A percentile compares a stretch with the other conserved stretches of the same genome.
Evolutionary conservation across 30 jellyfish, hydroid and myxozoan species (phyloP).

Genomic region (Mastigias papua): DNA sequence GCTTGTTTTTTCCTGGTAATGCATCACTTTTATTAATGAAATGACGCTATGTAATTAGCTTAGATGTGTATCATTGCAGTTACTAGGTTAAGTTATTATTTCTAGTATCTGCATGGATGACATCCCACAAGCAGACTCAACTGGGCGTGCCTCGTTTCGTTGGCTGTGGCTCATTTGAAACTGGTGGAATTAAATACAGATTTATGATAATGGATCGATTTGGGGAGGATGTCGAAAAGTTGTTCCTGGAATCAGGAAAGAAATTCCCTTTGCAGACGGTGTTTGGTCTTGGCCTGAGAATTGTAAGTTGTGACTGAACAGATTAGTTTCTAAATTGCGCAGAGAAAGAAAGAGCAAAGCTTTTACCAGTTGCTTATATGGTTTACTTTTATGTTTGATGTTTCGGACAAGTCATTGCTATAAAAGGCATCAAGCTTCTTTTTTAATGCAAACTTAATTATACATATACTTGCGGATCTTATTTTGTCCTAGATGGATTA

Average conservation of each 20-base stretch:
- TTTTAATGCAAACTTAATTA: too few relatives aligned
- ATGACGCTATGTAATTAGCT: too few relatives aligned
- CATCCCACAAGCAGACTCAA: constrained; percentile 56
- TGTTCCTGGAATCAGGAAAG: constrained; percentile 44
- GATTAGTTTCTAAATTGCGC: too few relatives aligned
- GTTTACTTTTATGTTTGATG: too few relatives aligned
- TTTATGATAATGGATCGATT: constrained; percentile 94
- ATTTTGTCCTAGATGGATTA: too few relatives aligned
- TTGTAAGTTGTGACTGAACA: constrained; percentile 59
- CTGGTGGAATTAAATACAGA: constrained; percentile 73
- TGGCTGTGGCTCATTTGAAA: constrained; percentile 92
- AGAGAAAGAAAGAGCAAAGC: too few relatives aligned
- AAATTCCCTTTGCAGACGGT: constrained; percentile 84
- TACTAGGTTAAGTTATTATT: background rate
- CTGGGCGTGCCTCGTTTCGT: constrained; percentile 90
- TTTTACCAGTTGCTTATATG: too few relatives aligned
- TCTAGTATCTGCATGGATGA: constrained; percentile 88
- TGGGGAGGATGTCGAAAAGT: constrained; percentile 94
- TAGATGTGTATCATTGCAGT: background rate
- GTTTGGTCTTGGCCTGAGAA: constrained; percentile 83
- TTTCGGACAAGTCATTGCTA: too few relatives aligned
- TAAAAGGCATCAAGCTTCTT: too few relatives aligned
- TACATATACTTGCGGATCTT: too few relatives aligned
- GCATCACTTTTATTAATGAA: too few relatives aligned
- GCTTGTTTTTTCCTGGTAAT: too few relatives aligned